A percentile compares a stretch with the other conserved stretches of the same genome.
Conservation (phyloP, 2,797 vertebrate species). For the Cygnus olor region DNA sequence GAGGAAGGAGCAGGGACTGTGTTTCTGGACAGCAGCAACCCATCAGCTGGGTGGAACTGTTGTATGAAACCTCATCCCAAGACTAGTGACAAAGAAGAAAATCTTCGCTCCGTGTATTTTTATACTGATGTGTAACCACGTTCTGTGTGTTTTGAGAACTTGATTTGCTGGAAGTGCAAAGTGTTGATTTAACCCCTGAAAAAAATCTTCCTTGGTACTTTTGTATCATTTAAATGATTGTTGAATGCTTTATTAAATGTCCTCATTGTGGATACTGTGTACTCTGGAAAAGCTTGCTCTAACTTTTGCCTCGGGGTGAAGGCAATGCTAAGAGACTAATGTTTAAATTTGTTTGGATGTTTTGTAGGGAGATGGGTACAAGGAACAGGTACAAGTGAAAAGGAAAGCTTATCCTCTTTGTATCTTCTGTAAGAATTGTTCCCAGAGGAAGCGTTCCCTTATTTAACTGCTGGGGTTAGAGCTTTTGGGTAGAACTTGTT, state of each 20-base stretch:
- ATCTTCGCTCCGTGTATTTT: background rate
- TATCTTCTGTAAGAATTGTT: background rate
- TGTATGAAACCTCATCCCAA: background rate
- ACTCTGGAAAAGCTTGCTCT: constrained; percentile 1
- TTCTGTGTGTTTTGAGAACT: background rate
- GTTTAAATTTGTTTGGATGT: constrained; percentile 10
- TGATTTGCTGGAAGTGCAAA: background rate
- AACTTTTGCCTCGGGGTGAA: background rate
- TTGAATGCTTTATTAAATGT: background rate
- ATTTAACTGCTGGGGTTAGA: background rate
- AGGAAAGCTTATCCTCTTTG: background rate
- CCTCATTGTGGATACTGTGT: background rate
- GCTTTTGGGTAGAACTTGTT: background rate
- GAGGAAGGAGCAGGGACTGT: background rate
- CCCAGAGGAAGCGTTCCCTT: background rate
- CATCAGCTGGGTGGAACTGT: background rate
- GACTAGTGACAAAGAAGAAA: background rate
- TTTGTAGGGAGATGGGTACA: background rate
- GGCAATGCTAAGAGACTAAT: background rate
- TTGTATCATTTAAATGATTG: background rate
- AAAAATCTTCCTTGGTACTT: background rate
- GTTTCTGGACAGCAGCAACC: background rate
- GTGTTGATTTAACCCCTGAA: background rate
- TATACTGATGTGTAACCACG: too few relatives aligned
- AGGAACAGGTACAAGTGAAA: background rate